Base-by-base conservation (phyloP, 2,888 invertebrate genomes). In the Lepidocyrtoides sp. region DNA sequence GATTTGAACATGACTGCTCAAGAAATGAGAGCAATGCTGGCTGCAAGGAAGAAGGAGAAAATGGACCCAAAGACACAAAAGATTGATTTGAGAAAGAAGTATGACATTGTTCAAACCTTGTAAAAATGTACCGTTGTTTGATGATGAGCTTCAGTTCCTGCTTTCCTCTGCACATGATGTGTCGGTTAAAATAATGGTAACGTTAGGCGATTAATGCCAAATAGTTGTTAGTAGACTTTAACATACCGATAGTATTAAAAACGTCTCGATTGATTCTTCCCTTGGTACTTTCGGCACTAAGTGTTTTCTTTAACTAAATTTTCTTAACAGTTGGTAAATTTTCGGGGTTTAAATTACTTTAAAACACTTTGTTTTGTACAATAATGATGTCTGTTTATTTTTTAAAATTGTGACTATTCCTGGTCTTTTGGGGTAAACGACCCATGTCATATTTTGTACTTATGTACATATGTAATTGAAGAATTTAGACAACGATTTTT, bases 1-100 rank as follows among this genome's bases (percentile, higher is more conserved):
- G 98, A 98, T 95, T 96, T 98, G 93, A 97, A 97, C 95, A 98
- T 98, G 97, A 98, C 98, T 91, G 98, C 98, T n/a, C 98, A 98
- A 69, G 98, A 98, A 95, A 97, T 98, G 96, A 96, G 98, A 87
- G 98, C 98, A 85, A 97, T 97, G 94, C 96, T 98, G 94, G 97
- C 98, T 77, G 97, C 97, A 91, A 97, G 97, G 95, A 98, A 98
- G 95, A 98, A 98, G 95, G 97, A 97, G 95, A 94, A 94, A 54
- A 54, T 93, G 85, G 98, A 98, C 95, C 98, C 98, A 60, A 98
- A 98, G 95, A 98, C 97, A 95, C 97, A 98, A 95, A 97, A 97
- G 77, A 97, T 98, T 96, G 98, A 98, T 96, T 97, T 98, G 95
- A 97, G 97, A 95, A 97, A 98, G 96, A 98, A 98, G 96, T 98